These are phyloP conservation scores for Micromesistius poutassou DNA, from an alignment of 2,797 vertebrate genomes.

Conservation along the genomic window DNA sequence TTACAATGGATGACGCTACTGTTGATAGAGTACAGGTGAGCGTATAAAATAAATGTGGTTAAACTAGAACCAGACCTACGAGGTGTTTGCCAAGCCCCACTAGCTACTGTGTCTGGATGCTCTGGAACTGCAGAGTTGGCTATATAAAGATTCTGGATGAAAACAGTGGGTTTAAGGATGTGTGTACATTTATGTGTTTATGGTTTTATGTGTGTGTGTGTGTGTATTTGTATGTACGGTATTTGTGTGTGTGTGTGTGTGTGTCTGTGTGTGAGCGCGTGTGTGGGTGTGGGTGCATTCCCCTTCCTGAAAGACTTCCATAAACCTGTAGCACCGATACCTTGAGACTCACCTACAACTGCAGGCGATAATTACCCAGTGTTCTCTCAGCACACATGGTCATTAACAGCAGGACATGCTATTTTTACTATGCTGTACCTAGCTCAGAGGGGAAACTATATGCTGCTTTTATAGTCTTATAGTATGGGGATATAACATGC, in stretches of 20 bases:
- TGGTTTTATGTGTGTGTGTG: not conserved
- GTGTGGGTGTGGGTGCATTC: slow-evolving; percentile 14
- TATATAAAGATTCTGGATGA: slow-evolving; percentile 19
- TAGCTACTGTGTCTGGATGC: slow-evolving; percentile 49
- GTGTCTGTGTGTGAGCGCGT: not conserved
- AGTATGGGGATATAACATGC: slow-evolving; percentile 23
- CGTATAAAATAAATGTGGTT: slow-evolving; percentile 24
- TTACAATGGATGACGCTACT: not conserved
- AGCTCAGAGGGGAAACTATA: slow-evolving; percentile 60
- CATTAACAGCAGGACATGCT: slow-evolving; percentile 38
- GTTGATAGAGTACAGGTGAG: slow-evolving; percentile 35
- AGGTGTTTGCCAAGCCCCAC: slow-evolving; percentile 36
- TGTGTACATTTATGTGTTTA: not conserved
- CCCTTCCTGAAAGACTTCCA: slow-evolving; percentile 1
- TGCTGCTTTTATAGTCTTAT: slow-evolving; percentile 43
- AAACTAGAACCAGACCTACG: slow-evolving; percentile 33
- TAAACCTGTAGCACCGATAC: slow-evolving; percentile 36
- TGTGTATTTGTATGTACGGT: not conserved
- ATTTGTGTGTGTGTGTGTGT: not conserved
- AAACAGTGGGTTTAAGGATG: not conserved
- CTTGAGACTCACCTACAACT: slow-evolving; percentile 45
- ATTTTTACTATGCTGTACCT: slow-evolving; percentile 50
- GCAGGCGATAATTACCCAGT: slow-evolving; percentile 51
- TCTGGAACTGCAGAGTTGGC: slow-evolving; percentile 21
- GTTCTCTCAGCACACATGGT: slow-evolving; percentile 48